A percentile compares a stretch with the other conserved stretches of the same genome.
phyloP scores from a whole-genome alignment of 1,140 invertebrate species.

The Solen grandis region DNA sequence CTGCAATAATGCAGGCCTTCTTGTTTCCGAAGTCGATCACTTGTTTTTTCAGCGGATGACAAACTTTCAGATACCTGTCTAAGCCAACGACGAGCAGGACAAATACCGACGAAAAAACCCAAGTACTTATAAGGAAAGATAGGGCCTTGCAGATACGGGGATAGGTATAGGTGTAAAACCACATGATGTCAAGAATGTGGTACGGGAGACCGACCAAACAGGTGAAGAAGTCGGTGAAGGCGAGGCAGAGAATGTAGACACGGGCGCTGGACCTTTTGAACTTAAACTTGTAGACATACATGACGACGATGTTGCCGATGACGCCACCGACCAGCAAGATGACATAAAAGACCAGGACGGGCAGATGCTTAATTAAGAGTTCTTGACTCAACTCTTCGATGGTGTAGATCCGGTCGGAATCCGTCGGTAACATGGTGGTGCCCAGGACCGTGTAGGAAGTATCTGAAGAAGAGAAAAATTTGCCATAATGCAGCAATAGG shows the following conservation, averaged over 20 bases:
- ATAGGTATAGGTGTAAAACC: slow-evolving; percentile 59
- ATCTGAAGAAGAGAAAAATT: no score
- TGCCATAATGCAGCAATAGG: no score
- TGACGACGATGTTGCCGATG: slow-evolving; percentile 64
- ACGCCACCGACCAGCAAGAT: slow-evolving; percentile 59
- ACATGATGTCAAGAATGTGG: slow-evolving; percentile 63
- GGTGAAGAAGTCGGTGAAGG: slow-evolving; percentile 61
- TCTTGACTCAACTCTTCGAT: no score
- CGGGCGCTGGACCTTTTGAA: slow-evolving; percentile 62
- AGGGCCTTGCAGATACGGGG: slow-evolving; percentile 57
- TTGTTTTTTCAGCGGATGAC: slow-evolving; percentile 61
- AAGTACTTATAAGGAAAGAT: slow-evolving; percentile 57
- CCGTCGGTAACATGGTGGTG: no score
- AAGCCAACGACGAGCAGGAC: slow-evolving; percentile 66
- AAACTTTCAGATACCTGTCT: slow-evolving; percentile 66
- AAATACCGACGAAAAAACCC: slow-evolving; percentile 59
- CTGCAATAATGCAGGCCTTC: slow-evolving; percentile 43
- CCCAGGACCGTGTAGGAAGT: no score
- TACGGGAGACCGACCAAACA: slow-evolving; percentile 66
- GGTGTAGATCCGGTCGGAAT: no score
- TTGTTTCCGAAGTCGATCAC: slow-evolving; percentile 54
- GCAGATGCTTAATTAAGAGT: slow-evolving; percentile 41
- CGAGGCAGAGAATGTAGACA: slow-evolving; percentile 63
- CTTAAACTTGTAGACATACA: slow-evolving; percentile 59
- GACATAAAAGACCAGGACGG: slow-evolving; percentile 46